Evolutionary conservation across 2,888 invertebrate species (phyloP).

Genomic region (Drosophila infuscata): DNA sequence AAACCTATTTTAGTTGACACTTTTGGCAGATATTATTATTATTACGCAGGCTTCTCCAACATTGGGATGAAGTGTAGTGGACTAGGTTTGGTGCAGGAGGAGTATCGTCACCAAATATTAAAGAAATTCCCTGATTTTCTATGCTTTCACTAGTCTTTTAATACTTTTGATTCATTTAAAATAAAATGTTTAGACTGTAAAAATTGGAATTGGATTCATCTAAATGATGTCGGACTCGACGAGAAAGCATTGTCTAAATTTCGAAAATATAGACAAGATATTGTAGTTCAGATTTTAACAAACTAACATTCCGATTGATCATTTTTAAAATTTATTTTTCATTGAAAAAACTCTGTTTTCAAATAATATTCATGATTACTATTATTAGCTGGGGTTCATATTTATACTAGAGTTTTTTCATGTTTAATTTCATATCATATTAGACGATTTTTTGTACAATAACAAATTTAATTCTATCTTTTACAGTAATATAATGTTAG

Average conservation of each 20-base stretch:
- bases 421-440: too few relatives aligned
- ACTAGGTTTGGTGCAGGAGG: not conserved
- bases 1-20: not conserved
- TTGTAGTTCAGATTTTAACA: not conserved
- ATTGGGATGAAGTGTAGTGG: not conserved
- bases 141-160: not conserved
- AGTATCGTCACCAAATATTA: not conserved
- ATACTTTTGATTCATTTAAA: not conserved
- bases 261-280: not conserved
- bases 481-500: not conserved
- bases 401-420: not conserved
- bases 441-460: too few relatives aligned
- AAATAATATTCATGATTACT: not conserved
- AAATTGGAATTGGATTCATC: not conserved
- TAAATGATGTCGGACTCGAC: not conserved
- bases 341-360: not conserved
- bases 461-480: not conserved
- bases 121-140: not conserved
- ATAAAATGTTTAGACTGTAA: not conserved
- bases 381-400: too few relatives aligned
- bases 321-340: not conserved
- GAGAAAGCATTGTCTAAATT: not conserved
- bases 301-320: not conserved
- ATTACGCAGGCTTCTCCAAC: not conserved
- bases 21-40: not conserved